Base-by-base conservation (phyloP, 1,140 invertebrate genomes). In the Drosophila murphyi region DNA sequence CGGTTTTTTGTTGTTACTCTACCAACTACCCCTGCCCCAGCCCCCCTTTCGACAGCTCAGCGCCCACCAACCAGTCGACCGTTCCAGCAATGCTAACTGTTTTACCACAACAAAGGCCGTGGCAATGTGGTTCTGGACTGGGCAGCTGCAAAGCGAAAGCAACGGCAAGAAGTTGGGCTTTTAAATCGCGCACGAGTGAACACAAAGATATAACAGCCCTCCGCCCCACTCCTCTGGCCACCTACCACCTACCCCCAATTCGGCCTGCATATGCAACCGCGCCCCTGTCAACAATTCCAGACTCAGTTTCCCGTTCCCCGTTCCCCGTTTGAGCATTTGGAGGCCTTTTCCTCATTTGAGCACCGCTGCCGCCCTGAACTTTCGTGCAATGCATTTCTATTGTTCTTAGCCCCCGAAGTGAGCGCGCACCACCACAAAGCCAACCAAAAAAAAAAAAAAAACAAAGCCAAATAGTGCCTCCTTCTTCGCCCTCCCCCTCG, bases 301-400 rank as follows among this genome's bases (percentile, higher is more conserved):
- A 29, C 20, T 20, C 20, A 20, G 1, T 20, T 20, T 20, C 20
- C 20, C 20, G 20, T 20, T 20, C 20, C 0, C 20, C 20, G 20
- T 20, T 20, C 20, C 20, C 20, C 20, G 20, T 20, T 20, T 20
- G 20, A 20, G 20, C 20, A 20, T 20, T 50, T 48, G 28, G 10
- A 28, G 56, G 56, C 56, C 64, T 68, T 73, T 69, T 64, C 56
- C 64, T 60, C 68, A 71, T 64, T 75, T 61, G 50, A 35, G 57
- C 68, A 54, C 29, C 72, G 54, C 34, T n/a, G 59, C 41, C 60
- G 55, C 61, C 29, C 76, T 45, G 63, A 52, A 69, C 82, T 85
- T 85, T 86, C 82, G 74, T 78, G 80, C 67, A 75, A 69, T 89
- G 80, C 80, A 88, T 89, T 88, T 88, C 85, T 88, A 88, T 88